Base-by-base conservation (phyloP, 2,797 vertebrate genomes). In the Spinus olivaceus region DNA sequence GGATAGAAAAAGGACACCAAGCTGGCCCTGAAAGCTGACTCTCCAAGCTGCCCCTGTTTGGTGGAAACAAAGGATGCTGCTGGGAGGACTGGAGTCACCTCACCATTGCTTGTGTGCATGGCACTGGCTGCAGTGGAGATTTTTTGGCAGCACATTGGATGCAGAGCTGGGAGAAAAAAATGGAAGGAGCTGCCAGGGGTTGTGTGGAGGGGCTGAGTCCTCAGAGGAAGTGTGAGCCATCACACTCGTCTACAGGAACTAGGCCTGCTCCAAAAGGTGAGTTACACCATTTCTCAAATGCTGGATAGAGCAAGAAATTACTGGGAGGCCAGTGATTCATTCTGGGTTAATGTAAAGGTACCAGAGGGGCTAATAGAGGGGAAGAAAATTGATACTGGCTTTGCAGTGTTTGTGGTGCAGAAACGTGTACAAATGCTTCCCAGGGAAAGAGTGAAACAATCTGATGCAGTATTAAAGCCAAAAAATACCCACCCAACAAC, bases 301-400 rank as follows among this genome's bases (percentile, higher is more conserved):
- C 37, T 71, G n/a, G 37, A 8, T 70, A 22, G 27, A 90, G 37
- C 86, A 76, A 96, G 76, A 72, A 90, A 50, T 65, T 70, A 51
- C 90, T 88, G 81, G 64, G 91, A 92, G 80, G 92, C 70, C 81
- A 61, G 57, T 78, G 87, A 96, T 95, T 92, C 80, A 71, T 96
- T 81, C 67, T 71, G 86, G 74, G 69, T 88, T 94, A 80, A 94
- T 74, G 88, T 89, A 85, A 96, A 93, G 78, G 84, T 85, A 95
- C 94, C 83, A 4, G 91, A 88, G 92, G 85, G 96, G 95, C 82
- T 96, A 86, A 94, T 94, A 92, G 20, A 86, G 54, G 81, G 73
- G 51, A 67, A 84, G 89, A 92, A 94, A 95, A 92, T 50, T 91
- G 91, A 94, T 94, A 59, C 89, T 84, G 91, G 70, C 60, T 88